phyloP scores from a whole-genome alignment of 1,140 invertebrate genomes.

The Aplysia californica region DNA sequence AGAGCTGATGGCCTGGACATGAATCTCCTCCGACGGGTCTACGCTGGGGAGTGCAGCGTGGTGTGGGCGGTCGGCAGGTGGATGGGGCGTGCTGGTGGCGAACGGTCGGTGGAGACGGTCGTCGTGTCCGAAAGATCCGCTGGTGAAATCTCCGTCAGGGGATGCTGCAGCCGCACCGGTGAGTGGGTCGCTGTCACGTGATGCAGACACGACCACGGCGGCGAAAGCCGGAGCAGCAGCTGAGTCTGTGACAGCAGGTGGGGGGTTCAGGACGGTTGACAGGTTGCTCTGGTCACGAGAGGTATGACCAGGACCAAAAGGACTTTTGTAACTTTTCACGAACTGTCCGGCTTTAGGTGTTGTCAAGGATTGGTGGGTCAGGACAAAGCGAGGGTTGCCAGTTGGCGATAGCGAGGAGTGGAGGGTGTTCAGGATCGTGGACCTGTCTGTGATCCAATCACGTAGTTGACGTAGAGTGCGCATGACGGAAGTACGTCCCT shows the following conservation, averaged over 20 bases:
- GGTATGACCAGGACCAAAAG: not conserved
- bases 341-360: not conserved
- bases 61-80: not conserved
- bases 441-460: slow-evolving; percentile 29
- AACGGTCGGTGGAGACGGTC: not conserved
- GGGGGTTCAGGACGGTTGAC: not conserved
- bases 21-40: not conserved
- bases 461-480: slow-evolving; percentile 20
- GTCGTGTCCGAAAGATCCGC: not conserved
- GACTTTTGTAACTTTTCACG: not conserved
- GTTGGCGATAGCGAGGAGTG: not conserved
- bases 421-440: slow-evolving; percentile 12
- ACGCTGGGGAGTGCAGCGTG: not conserved
- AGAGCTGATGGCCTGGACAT: slow-evolving; percentile 28
- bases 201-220: not conserved
- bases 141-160: not conserved
- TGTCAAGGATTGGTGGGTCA: not conserved
- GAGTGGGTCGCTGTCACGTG: not conserved
- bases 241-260: no score
- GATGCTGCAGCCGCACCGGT: not conserved
- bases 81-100: not conserved
- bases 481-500: slow-evolving; percentile 22
- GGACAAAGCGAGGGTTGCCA: not conserved
- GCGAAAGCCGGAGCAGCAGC: not conserved
- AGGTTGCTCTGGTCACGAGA: not conserved